Base-by-base conservation (phyloP, 64 coral and sea anemone genomes). In the Stichodactyla helianthus region DNA sequence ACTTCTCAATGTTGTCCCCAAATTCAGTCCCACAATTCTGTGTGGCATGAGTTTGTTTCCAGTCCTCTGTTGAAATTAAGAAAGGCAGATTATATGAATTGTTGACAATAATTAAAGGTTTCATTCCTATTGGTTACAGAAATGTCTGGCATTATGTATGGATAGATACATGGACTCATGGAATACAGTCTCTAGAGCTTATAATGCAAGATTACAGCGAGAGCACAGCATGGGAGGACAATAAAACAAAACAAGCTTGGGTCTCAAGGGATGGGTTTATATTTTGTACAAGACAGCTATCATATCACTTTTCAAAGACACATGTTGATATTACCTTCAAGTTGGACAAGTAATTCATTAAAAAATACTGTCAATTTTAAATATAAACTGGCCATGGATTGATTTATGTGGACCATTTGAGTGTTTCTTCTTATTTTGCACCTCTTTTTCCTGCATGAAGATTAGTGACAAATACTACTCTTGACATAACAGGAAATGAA, bases 161-260 rank as follows among this genome's bases (percentile, higher is more conserved):
- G 93, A 99, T 88, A 80, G 97, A 28, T 99, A 95, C 51, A 99
- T 99, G 97, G 97, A 99, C 44, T 86, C 97, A 5, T 99, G 97
- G 97, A 99, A 99, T 64, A 88, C 86, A 77, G 90, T 99, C 11
- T 99, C 97, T 53, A 92, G 70, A 62, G 86, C 93, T 17, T 95
- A 95, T 44, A 87, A 87, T 87, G 81, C 87, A 22, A 92, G 97
- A 54, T 70, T 99, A 58, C 90, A 90, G 83, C 79, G 54, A 59
- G 97, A 99, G 85, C 93, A 98, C 28, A 87, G 83, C 81, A 19
- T 25, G 26, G 25, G 68, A 44, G 35, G 35, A 27, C 22, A 74
- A 9, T 74, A 11, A 74, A 74, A 3, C 12, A 31, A 31, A 12
- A 4, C 7, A 27, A 13, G 10, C 25, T n/a, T 12, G 25, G 25